Evolutionary conservation across 2,113 vertebrate genomes (phyloP).

Genomic region (Eptesicus fuscus): DNA sequence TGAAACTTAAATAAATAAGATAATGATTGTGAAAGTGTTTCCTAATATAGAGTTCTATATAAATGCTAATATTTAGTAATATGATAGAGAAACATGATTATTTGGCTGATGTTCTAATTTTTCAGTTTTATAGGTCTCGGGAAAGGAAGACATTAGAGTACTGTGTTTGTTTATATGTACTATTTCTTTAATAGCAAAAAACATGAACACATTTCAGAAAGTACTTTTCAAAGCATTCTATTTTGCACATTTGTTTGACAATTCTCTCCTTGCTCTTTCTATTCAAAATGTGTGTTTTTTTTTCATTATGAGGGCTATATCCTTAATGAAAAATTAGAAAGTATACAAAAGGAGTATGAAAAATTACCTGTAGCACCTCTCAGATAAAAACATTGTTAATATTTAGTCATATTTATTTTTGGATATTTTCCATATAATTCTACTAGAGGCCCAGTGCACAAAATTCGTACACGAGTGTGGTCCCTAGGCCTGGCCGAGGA

Average conservation of each 20-base stretch:
- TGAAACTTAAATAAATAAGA: not conserved
- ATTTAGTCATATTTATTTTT: not conserved
- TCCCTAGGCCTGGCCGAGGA: too few relatives aligned
- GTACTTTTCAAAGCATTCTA: not conserved
- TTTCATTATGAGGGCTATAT: not conserved
- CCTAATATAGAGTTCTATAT: not conserved
- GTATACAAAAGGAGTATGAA: not conserved
- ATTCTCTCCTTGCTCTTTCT: not conserved
- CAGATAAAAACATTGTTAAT: not conserved
- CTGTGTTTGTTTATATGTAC: not conserved
- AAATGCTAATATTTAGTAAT: not conserved
- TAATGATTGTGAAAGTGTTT: not conserved
- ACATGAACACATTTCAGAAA: not conserved
- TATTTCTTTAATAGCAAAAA: slow-evolving; percentile 1
- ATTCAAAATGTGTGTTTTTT: not conserved
- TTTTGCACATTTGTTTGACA: not conserved
- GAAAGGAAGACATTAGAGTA: not conserved
- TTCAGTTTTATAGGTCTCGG: not conserved
- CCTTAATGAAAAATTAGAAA: not conserved
- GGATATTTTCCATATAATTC: not conserved
- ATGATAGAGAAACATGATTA: not conserved
- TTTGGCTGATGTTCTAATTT: not conserved
- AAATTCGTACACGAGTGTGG: too few relatives aligned
- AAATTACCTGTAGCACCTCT: not conserved
- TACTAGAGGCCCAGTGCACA: too few relatives aligned